Conservation (phyloP, 23 tunicate genomes). For the Ciona savignyi region DNA sequence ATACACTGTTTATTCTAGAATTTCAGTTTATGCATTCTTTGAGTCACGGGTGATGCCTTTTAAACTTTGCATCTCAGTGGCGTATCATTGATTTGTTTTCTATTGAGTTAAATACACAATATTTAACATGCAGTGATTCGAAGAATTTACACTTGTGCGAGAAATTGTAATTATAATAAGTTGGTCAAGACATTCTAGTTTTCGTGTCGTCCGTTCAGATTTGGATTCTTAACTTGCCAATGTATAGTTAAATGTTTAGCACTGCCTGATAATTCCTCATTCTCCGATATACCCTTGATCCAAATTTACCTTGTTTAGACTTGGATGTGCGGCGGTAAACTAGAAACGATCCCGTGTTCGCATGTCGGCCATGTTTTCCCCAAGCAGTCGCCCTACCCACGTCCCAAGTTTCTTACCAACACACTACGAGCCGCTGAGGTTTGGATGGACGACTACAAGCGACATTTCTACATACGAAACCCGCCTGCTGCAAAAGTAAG, state of each 20-base stretch:
- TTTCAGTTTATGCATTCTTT: too few species aligned
- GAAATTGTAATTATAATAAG: too few species aligned
- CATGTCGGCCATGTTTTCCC: conserved; percentile 99
- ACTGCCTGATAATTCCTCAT: too few species aligned
- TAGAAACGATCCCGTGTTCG: conserved; percentile 97
- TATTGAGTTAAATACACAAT: not conserved
- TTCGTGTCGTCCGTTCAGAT: too few species aligned
- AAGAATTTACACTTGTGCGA: not conserved
- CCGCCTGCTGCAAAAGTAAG: conserved; percentile 61
- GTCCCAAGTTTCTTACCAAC: conserved; percentile 84
- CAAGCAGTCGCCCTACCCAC: conserved; percentile 94
- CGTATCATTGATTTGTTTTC: too few species aligned
- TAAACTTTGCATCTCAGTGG: too few species aligned
- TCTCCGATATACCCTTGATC: not conserved
- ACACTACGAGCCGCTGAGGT: conserved; percentile 95
- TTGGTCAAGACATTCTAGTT: too few species aligned
- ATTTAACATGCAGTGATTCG: not conserved
- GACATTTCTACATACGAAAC: conserved; percentile 90
- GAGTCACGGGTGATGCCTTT: too few species aligned
- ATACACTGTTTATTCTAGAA: too few species aligned
- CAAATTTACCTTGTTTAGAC: conserved; percentile 16
- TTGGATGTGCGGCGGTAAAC: conserved; percentile 99
- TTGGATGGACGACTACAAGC: conserved; percentile 99
- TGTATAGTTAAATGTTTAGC: too few species aligned
- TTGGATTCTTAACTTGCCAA: too few species aligned